phyloP scores from a whole-genome alignment of 2,797 vertebrate genomes.

The Schizopygopsis pylzovi region DNA sequence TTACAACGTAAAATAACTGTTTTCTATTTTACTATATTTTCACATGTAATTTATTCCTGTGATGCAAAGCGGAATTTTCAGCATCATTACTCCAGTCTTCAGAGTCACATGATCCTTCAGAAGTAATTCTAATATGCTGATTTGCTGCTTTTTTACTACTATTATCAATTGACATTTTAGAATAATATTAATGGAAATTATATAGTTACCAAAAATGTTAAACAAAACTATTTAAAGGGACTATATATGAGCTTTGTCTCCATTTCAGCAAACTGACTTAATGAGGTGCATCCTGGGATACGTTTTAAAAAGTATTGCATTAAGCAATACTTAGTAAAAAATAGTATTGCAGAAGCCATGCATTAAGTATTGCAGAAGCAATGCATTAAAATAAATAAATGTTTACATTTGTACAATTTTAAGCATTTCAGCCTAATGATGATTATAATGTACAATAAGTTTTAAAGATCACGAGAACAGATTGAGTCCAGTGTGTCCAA shows the following conservation, averaged over 20 bases:
- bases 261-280: background rate
- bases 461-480: background rate
- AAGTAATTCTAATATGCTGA: background rate
- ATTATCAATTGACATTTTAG: background rate
- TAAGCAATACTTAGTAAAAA: no score
- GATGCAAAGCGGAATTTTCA: background rate
- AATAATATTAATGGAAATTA: background rate
- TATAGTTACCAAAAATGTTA: background rate
- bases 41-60: background rate
- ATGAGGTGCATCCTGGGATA: conserved; percentile 11
- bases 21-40: background rate
- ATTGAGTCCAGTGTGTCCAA: background rate
- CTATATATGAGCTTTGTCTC: background rate
- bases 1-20: background rate
- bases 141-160: background rate
- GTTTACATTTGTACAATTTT: background rate
- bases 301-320: background rate
- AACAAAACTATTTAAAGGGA: background rate
- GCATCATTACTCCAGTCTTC: background rate
- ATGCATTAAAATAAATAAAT: no score
- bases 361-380: no score
- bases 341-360: no score
- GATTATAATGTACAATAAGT: background rate
- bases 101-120: background rate
- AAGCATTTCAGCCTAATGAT: background rate